Conservation (phyloP, 2,797 vertebrate species). For the Sebastes aleutianus region DNA sequence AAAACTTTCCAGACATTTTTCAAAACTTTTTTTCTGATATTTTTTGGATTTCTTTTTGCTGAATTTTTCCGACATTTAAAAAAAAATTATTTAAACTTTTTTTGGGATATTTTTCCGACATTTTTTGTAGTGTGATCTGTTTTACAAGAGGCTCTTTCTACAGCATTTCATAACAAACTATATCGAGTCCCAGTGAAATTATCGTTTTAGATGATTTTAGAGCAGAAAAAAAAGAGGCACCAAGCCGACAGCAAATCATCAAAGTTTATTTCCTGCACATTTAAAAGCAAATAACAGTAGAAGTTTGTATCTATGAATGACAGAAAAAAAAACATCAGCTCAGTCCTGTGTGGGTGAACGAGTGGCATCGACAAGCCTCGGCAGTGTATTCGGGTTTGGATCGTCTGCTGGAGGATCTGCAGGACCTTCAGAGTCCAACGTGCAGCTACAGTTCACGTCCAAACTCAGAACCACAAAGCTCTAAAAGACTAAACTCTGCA, state of each 20-base stretch:
- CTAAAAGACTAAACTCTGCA: background rate
- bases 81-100: too few relatives aligned
- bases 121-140: too few relatives aligned
- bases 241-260: conserved; percentile 51
- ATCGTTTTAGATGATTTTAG: background rate
- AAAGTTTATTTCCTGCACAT: conserved; percentile 66
- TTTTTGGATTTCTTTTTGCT: too few relatives aligned
- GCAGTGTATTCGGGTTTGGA: too few relatives aligned
- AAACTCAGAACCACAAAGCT: background rate
- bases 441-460: background rate
- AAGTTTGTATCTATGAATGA: conserved; percentile 10
- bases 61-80: too few relatives aligned
- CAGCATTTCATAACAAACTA: too few relatives aligned
- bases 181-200: background rate
- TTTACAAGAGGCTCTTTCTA: too few relatives aligned
- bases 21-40: too few relatives aligned
- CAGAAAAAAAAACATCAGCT: background rate
- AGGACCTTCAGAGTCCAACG: background rate
- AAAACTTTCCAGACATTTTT: too few relatives aligned
- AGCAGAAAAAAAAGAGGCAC: background rate
- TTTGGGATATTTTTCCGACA: too few relatives aligned
- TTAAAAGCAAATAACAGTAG: conserved; percentile 64
- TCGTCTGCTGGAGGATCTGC: too few relatives aligned
- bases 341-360: background rate
- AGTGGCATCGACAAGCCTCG: too few relatives aligned